Percentiles rank a stretch among this genome's conserved stretches.
These are phyloP conservation scores for Bucco capensis DNA, from an alignment of 2,113 vertebrate genomes.

Conservation along the genomic window DNA sequence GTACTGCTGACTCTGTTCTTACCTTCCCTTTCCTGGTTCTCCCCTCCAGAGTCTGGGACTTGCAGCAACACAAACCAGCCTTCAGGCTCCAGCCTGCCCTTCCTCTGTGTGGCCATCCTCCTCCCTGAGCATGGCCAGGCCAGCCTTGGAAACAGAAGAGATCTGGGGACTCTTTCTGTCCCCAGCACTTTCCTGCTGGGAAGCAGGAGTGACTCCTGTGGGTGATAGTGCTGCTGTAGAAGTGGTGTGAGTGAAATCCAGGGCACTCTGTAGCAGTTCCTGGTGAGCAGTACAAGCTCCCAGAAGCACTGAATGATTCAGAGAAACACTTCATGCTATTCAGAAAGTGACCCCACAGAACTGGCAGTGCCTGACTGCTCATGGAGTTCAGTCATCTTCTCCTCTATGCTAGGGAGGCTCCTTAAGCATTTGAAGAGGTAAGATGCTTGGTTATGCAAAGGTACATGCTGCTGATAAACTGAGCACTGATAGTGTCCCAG, in stretches of 20 bases:
- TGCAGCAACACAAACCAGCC: neutral
- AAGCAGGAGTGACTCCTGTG: neutral
- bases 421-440: accelerated
- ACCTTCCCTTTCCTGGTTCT: neutral
- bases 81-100: neutral
- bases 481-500: neutral
- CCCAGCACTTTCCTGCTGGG: neutral
- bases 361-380: no score
- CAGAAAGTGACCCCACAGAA: neutral
- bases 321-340: neutral
- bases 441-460: neutral
- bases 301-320: neutral
- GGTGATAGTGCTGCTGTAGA: neutral
- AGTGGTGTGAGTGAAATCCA: neutral
- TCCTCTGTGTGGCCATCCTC: neutral
- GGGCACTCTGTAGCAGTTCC: neutral
- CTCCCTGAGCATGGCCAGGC: accelerated
- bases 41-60: neutral
- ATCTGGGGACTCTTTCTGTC: neutral
- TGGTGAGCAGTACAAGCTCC: neutral
- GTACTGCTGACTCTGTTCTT: neutral
- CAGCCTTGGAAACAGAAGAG: neutral
- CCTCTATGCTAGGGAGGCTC: neutral
- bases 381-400: neutral
- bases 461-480: accelerated